A percentile compares a stretch with the other conserved stretches of the same genome.
phyloP scores from a whole-genome alignment of 2,797 vertebrate genomes.

The Todus mexicanus region DNA sequence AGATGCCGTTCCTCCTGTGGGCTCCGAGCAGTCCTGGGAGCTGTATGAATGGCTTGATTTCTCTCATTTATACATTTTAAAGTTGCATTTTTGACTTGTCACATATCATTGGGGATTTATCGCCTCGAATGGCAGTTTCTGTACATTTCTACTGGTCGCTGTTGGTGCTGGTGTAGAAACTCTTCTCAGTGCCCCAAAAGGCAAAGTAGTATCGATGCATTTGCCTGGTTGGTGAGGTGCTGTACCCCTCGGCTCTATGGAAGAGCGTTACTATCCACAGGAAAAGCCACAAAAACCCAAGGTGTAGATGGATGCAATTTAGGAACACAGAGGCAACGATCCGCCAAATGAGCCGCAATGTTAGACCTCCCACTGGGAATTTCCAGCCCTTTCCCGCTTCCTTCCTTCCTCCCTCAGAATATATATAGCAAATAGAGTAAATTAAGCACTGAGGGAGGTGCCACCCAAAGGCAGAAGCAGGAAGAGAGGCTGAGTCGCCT shows the following conservation, averaged over 20 bases:
- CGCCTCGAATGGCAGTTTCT: background rate
- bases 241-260: background rate
- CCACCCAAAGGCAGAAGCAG: background rate
- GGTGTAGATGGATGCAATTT: background rate
- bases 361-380: constrained; percentile 28
- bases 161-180: background rate
- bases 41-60: background rate
- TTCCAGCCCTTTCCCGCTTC: constrained; percentile 52
- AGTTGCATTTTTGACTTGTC: background rate
- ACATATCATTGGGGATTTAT: background rate
- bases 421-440: constrained; percentile 9
- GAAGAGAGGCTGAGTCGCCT: background rate
- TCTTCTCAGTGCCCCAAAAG: background rate
- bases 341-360: background rate
- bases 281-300: background rate
- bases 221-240: background rate
- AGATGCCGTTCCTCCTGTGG: background rate
- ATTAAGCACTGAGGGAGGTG: background rate
- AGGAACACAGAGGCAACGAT: background rate
- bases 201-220: background rate
- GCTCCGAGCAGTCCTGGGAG: background rate
- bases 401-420: constrained; percentile 34
- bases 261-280: background rate
- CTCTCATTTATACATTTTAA: background rate
- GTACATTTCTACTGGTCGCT: background rate